Base-by-base conservation (phyloP, 2,113 vertebrate species). In the Phaetusa simplex region DNA sequence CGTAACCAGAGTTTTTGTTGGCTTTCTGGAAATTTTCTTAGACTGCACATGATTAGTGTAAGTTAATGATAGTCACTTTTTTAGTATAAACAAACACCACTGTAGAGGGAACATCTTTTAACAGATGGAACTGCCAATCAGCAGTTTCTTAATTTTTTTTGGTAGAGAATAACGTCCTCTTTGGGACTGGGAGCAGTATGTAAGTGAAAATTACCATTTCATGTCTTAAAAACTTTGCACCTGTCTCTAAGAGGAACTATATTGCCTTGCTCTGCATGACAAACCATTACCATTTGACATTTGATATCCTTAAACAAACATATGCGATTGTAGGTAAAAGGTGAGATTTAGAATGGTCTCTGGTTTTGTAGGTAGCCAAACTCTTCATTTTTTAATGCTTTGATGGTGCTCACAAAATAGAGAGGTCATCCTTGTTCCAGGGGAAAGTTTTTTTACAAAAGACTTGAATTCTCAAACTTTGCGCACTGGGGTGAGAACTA, bases 11-110 rank as follows among this genome's bases (percentile, higher is more conserved):
- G 47, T 40, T 86, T 94, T 69, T 47, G 21, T 61, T 79, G 56
- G 43, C 72, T 86, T 92, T 92, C 61, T 49, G 72, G 69, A 76
- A 78, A 74, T 92, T 81, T 91, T 88, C 42, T 93, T 76, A 88
- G 43, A 82, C 47, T 84, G 74, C 11, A 52, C 27, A 61, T 64
- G 34, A 86, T 86, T 73, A 88, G 8, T 29, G 15, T n/a, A 86
- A 96, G 43, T 23, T 92, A 84, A 71, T 66, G 15, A 71, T 42
- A 94, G 52, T 59, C 61, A 42, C 9, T 66, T 47, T 62, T 89
- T 62, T 29, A 45, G 9, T 47, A 73, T 49, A 77, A 82, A 49
- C 47, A 78, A 86, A 52, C 36, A 81, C 11, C 26, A 56, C 10
- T 61, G 11, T 18, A 77, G 62, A 66, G 34, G 36, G 26, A 81